Percentiles rank a stretch among this genome's conserved stretches.
Conservation (phyloP, 2,113 vertebrate species). For the Neodon shergylaensis region DNA sequence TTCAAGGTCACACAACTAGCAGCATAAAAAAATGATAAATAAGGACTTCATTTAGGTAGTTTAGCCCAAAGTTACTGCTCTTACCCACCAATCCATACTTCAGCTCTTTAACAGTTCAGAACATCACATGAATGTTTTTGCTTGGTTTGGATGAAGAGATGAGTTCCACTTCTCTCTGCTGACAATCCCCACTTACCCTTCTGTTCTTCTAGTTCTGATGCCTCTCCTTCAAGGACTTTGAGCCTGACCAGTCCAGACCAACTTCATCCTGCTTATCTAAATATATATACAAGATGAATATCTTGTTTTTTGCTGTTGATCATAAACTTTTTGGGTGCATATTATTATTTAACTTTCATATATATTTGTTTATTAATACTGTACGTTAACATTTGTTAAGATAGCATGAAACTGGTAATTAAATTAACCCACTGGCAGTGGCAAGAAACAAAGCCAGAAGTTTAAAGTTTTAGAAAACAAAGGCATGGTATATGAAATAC, state of each 20-base stretch:
- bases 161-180: background rate
- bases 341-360: slow-evolving; percentile 10
- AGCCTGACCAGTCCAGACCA: background rate
- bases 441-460: background rate
- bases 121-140: background rate
- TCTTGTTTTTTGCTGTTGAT: background rate
- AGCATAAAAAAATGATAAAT: background rate
- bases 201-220: background rate
- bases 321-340: background rate
- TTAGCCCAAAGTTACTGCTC: background rate
- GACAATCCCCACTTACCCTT: background rate
- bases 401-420: background rate
- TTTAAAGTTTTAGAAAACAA: background rate
- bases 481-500: background rate
- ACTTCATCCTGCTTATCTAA: background rate
- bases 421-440: background rate
- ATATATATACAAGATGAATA: background rate
- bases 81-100: background rate
- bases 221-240: background rate
- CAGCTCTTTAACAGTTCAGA: background rate
- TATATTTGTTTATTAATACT: background rate
- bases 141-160: background rate
- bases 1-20: background rate
- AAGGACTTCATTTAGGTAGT: background rate
- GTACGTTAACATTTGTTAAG: background rate